Base-by-base conservation (phyloP, 2,113 vertebrate genomes). In the Callithrix jacchus region DNA sequence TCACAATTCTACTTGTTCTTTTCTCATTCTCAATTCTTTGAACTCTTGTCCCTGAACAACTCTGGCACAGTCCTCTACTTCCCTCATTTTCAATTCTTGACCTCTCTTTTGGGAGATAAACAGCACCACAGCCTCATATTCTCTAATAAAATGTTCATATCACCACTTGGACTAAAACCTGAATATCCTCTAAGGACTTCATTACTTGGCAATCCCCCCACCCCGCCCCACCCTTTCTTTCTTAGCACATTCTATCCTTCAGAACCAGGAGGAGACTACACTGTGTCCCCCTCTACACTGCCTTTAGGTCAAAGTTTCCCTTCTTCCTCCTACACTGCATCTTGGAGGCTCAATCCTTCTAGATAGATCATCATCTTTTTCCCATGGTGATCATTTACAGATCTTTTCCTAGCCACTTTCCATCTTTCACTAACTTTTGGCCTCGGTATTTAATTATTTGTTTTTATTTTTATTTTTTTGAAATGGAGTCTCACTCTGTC, bases 191-290 rank as follows among this genome's bases (percentile, higher is more conserved):
- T 64, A 70, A 86, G 47, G 56, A 58, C 45, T 10, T 81, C 3
- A 40, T 47, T 79, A 52, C 45, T 92, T 27, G 13, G 35, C 12
- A 77, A n/a, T 17, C 14, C 13, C 9, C 21, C 47, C 47, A 2
- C 47, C 47, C 45, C 45, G 0, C 71, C 9, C n/a, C 3, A 2
- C 61, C 13, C 61, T 32, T 30, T 64, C 27, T 64, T 64, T 64
- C 12, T 61, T 74, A 40, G 21, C 14, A 64, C 13, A 21, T 11
- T 58, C 32, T 85, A 45, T 14, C 5, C n/a, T 87, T 66, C 13
- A 66, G 20, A n/a, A 61, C 14, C 0, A 0, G 27, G 54, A 76
- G 47, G n/a, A 84, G 56, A 52, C n/a, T n/a, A n/a, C 0, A 0
- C 16, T 2, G 27, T 61, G 32, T 47, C 52, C 27, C 61, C 5